Conservation (phyloP, 1,140 invertebrate genomes). For the Sycophila sp. region DNA sequence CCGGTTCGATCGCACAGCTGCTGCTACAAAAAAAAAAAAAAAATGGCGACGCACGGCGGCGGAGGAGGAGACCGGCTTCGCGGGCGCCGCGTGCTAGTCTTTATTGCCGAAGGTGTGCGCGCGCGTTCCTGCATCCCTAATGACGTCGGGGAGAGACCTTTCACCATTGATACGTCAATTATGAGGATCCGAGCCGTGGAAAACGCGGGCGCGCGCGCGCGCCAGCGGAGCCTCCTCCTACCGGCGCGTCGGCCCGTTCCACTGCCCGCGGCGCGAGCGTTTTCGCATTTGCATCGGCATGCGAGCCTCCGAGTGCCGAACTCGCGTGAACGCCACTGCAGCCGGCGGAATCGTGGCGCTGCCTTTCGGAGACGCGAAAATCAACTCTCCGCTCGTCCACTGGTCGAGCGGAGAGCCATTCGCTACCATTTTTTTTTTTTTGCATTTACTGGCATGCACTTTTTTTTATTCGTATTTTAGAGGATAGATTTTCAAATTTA, state of each 20-base stretch:
- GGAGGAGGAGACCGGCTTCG: constrained; percentile 9
- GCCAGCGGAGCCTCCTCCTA: background rate
- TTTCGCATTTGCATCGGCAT: constrained; percentile 21
- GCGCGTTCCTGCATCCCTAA: constrained; percentile 40
- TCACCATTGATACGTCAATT: constrained; percentile 51
- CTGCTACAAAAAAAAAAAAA: background rate
- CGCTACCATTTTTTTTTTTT: no score
- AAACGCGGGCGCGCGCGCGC: constrained; percentile 1
- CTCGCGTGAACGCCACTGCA: background rate
- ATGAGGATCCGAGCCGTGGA: constrained; percentile 44
- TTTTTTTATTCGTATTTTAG: no score
- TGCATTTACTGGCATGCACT: no score
- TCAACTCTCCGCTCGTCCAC: background rate
- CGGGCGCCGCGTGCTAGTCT: background rate
- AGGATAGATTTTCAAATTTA: no score
- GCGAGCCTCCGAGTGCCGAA: no score
- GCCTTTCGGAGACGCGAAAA: background rate
- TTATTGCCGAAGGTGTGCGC: background rate
- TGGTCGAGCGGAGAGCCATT: background rate
- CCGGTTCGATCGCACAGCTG: no score
- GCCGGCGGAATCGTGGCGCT: background rate
- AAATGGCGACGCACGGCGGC: no score
- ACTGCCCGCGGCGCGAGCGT: background rate
- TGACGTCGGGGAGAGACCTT: constrained; percentile 37
- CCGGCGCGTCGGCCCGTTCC: background rate